Percentiles rank a stretch among this genome's conserved stretches.
Evolutionary conservation across 2,888 invertebrate genomes (phyloP).

Genomic region (Melinopterus prodromus): DNA sequence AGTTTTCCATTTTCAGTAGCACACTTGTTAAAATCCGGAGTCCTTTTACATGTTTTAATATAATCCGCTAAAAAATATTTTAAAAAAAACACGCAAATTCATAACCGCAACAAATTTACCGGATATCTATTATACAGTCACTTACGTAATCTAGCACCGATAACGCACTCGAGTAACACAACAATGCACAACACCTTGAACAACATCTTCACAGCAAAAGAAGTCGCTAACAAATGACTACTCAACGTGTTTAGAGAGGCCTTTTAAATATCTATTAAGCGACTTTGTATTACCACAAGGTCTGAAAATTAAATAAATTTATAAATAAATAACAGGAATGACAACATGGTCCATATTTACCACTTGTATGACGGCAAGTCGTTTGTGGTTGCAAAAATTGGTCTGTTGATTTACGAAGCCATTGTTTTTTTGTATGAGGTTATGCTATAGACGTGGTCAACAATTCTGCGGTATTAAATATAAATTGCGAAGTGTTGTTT

Average conservation of each 20-base stretch:
- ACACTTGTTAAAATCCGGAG: slow-evolving; percentile 47
- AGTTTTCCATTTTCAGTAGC: slow-evolving; percentile 41
- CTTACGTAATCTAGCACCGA: slow-evolving; percentile 22
- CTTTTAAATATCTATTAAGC: not conserved
- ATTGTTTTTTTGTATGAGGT: not conserved
- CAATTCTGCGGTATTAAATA: not conserved
- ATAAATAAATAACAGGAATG: not conserved
- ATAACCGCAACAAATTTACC: not conserved
- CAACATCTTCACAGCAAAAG: not conserved
- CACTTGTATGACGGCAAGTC: not conserved
- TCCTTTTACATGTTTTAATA: slow-evolving; percentile 44
- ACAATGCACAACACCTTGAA: not conserved
- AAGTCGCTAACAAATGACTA: not conserved
- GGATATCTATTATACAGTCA: not conserved
- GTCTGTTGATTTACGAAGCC: not conserved
- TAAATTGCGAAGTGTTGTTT: not conserved
- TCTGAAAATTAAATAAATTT: not conserved
- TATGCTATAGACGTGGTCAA: not conserved
- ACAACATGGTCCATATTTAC: not conserved
- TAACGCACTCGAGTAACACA: not conserved
- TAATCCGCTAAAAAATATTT: slow-evolving; percentile 44
- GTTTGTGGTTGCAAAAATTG: not conserved
- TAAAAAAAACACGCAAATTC: no score
- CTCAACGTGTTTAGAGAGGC: not conserved
- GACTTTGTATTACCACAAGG: not conserved